These are phyloP conservation scores for Ichneumoninae sp. DNA, from an alignment of 2,888 invertebrate genomes.

Conservation along the genomic window DNA sequence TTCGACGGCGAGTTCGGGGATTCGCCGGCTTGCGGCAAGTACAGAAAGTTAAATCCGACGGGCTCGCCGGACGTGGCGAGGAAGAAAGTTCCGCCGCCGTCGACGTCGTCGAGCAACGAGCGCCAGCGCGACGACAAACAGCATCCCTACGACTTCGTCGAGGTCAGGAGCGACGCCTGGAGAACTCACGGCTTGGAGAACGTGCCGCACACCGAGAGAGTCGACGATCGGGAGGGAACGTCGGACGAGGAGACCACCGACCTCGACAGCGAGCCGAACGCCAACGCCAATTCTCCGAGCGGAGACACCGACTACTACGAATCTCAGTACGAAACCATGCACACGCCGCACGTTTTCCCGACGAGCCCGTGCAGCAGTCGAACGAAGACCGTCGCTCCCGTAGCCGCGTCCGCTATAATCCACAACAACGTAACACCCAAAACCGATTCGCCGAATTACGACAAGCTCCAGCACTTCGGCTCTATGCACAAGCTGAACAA, in stretches of 20 bases:
- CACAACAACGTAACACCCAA: constrained; percentile 75
- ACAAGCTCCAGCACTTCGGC: constrained; percentile 92
- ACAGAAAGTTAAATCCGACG: constrained; percentile 86
- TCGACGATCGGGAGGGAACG: constrained; percentile 60
- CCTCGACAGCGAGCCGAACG: constrained; percentile 36
- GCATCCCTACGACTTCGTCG: constrained; percentile 91
- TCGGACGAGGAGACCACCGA: constrained; percentile 35
- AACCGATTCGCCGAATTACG: constrained; percentile 87
- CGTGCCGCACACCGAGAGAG: constrained; percentile 89
- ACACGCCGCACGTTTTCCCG: constrained; percentile 64
- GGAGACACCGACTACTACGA: constrained; percentile 72
- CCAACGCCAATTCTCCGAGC: neutral
- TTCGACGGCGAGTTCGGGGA: constrained; percentile 84
- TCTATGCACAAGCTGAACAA: constrained; percentile 89
- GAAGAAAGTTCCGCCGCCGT: neutral
- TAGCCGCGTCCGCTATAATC: constrained; percentile 76
- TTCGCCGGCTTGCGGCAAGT: constrained; percentile 85
- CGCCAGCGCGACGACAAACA: constrained; percentile 81
- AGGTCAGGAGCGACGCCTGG: constrained; percentile 92
- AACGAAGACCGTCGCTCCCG: constrained; percentile 66
- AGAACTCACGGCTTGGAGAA: constrained; percentile 91
- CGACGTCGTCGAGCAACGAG: constrained; percentile 71
- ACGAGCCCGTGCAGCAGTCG: constrained; percentile 68
- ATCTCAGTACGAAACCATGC: constrained; percentile 79
- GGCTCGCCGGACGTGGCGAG: constrained; percentile 80